These are phyloP conservation scores for Cheirogaleus major DNA, from an alignment of 2,797 vertebrate genomes.

Conservation along the genomic window DNA sequence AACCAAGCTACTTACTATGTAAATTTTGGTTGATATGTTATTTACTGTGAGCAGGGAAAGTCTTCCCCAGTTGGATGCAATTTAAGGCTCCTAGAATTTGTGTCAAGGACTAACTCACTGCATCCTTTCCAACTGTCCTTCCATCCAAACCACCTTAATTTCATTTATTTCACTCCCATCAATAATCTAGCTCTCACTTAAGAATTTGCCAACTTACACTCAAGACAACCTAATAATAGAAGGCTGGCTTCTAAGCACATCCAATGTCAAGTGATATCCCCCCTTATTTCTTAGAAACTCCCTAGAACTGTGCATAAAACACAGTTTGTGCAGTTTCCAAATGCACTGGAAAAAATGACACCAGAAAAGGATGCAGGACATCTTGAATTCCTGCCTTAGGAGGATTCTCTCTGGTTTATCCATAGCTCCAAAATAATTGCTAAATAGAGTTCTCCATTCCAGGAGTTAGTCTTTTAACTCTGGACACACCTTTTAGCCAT, in stretches of 20 bases:
- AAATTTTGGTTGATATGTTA: not conserved
- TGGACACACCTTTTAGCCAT: not conserved
- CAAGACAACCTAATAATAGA: not conserved
- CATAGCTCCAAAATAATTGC: not conserved
- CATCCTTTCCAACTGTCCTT: not conserved
- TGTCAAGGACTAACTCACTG: not conserved
- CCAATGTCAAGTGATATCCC: not conserved
- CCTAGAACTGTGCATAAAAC: not conserved
- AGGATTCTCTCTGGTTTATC: not conserved
- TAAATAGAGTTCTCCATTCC: not conserved
- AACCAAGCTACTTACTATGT: not conserved
- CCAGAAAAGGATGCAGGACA: not conserved
- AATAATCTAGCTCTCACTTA: constrained; percentile 14
- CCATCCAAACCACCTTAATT: not conserved
- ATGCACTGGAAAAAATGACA: not conserved
- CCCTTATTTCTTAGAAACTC: not conserved
- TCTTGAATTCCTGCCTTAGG: not conserved
- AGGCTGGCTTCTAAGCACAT: not conserved
- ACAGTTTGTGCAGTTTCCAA: not conserved
- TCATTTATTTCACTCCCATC: not conserved
- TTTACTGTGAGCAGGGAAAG: not conserved
- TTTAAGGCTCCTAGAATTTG: not conserved
- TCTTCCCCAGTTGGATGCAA: not conserved
- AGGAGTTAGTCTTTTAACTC: not conserved
- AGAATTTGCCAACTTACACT: constrained; percentile 13